A percentile compares a stretch with the other conserved stretches of the same genome.
These are phyloP conservation scores for Allygus modestus DNA, from an alignment of 2,888 invertebrate genomes.

Conservation along the genomic window DNA sequence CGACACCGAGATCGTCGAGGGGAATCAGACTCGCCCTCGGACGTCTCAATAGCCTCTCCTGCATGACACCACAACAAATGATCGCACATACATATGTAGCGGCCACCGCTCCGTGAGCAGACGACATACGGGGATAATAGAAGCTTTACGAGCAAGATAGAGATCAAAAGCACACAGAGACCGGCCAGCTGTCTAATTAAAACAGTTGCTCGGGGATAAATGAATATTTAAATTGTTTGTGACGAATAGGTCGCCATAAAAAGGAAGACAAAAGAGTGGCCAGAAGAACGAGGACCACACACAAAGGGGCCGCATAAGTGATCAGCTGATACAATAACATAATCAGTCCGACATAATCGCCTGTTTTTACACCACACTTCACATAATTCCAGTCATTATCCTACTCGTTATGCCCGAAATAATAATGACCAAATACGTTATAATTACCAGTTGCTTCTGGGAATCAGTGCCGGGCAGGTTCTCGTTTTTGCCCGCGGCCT, in stretches of 20 bases:
- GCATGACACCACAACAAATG: constrained; percentile 31
- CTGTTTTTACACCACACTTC: constrained; percentile 20
- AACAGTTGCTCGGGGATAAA: constrained; percentile 42
- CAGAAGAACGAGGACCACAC: constrained; percentile 47
- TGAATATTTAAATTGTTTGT: constrained; percentile 59
- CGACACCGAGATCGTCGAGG: no score
- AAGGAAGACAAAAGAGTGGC: constrained; percentile 52
- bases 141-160: constrained; percentile 10
- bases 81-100: constrained; percentile 13
- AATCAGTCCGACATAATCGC: constrained; percentile 19
- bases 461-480: constrained; percentile 19
- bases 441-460: constrained; percentile 40
- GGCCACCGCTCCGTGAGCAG: background rate
- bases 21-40: background rate
- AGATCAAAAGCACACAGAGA: constrained; percentile 47
- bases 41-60: constrained; percentile 1
- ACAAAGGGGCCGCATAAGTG: constrained; percentile 12
- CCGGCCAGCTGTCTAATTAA: constrained; percentile 54
- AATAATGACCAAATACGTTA: constrained; percentile 50
- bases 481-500: constrained; percentile 17
- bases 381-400: constrained; percentile 26
- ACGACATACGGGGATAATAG: constrained; percentile 22
- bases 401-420: constrained; percentile 47
- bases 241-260: constrained; percentile 59
- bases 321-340: constrained; percentile 56